These are phyloP conservation scores for Cossypha niveicapilla DNA, from an alignment of 2,797 vertebrate species.

Conservation along the genomic window DNA sequence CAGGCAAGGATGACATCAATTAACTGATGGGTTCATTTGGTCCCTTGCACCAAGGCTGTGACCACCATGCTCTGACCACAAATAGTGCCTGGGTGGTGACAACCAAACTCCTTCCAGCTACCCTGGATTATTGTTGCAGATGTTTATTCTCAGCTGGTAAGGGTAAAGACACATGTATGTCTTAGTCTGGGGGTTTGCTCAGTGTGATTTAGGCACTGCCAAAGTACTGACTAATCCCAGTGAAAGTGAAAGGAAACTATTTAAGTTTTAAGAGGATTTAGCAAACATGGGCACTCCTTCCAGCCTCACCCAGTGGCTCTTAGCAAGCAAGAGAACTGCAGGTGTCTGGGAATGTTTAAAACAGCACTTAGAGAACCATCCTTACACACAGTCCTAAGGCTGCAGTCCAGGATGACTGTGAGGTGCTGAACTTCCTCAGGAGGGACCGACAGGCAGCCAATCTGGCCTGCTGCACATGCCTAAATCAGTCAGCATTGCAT, in stretches of 20 bases:
- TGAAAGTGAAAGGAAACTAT: background rate
- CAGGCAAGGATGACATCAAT: background rate
- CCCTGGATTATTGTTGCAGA: background rate
- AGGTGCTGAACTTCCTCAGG: background rate
- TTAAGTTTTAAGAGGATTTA: background rate
- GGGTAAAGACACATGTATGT: background rate
- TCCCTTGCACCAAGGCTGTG: background rate
- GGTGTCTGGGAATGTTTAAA: background rate
- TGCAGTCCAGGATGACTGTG: background rate
- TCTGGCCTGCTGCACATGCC: background rate
- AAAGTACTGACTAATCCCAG: background rate
- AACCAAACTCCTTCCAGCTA: background rate
- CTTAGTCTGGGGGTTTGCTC: background rate
- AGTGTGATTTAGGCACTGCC: background rate
- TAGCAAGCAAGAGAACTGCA: background rate
- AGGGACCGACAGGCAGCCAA: background rate
- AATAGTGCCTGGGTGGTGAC: accelerated
- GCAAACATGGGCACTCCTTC: background rate
- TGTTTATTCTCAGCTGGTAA: background rate
- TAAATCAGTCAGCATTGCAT: background rate
- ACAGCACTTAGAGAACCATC: background rate
- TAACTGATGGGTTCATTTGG: background rate
- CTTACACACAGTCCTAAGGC: background rate
- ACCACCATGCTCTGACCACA: background rate
- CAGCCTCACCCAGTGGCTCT: background rate